Base-by-base conservation (phyloP, 1,140 invertebrate species). In the Stegodyphus dumicola region DNA sequence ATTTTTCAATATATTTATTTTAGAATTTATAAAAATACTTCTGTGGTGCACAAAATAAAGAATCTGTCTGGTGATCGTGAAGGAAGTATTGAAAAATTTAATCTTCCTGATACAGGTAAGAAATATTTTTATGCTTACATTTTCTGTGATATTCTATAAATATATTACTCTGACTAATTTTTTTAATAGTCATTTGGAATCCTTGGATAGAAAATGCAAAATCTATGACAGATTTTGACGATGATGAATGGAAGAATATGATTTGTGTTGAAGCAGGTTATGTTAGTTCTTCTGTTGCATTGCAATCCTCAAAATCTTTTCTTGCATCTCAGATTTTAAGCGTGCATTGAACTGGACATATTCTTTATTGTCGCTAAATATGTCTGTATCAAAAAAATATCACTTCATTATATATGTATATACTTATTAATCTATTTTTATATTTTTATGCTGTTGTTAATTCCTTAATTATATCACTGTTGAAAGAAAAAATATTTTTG, bases 161-260 rank as follows among this genome's bases (percentile, higher is more conserved):
- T 56, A 17, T 33, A 69, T 49, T n/a, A 69, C 60, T 79, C 15
- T 83, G 54, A 33, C 33, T 71, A 86, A 86, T 15, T n/a, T 49
- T 52, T n/a, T 85, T 90, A 90, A 48, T 91, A 93, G 97, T 98
- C 87, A 93, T 99, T 73, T 99, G 97, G 97, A 98, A 99, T 93
- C 97, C 97, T 6, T 98, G 97, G 97, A 92, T 95, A 71, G 96
- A 98, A 87, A 95, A 96, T 89, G 96, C 96, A 33, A 95, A 96
- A 88, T 95, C 96, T 89, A 97, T 98, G 91, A 92, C 93, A 0
- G 97, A 99, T 91, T 97, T 99, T 91, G 97, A 96, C 18, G 96
- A 98, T 91, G 96, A 98, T 88, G 97, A 98, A 80, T 98, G 96
- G 91, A 95, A 95, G 10, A 96, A 96, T 89, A 98, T 98, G 96